These are phyloP conservation scores for Natator depressus DNA, from an alignment of 2,113 vertebrate genomes.

Conservation along the genomic window DNA sequence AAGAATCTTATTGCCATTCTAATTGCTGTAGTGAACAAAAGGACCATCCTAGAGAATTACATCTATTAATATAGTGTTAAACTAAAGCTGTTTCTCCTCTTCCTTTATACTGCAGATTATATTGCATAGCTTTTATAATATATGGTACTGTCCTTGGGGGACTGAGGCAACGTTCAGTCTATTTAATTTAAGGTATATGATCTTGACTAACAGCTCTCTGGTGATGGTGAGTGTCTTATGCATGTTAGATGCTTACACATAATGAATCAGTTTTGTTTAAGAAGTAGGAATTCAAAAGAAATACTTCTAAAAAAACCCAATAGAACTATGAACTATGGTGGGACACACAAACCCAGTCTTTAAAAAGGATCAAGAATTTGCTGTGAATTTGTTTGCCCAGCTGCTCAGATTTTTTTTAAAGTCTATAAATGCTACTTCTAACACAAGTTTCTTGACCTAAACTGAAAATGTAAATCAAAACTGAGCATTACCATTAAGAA, in stretches of 20 bases:
- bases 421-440: neutral
- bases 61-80: neutral
- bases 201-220: neutral
- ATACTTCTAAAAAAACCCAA: neutral
- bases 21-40: neutral
- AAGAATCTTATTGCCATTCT: neutral
- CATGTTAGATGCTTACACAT: neutral
- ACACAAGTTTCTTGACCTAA: neutral
- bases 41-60: neutral
- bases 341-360: neutral
- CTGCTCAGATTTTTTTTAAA: constrained; percentile 2
- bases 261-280: neutral
- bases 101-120: neutral
- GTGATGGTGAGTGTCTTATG: neutral
- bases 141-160: neutral
- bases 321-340: neutral
- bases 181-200: neutral
- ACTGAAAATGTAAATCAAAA: constrained; percentile 17
- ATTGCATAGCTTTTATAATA: neutral
- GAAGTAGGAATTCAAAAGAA: neutral
- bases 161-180: neutral
- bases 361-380: constrained; percentile 13
- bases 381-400: neutral
- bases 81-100: neutral
- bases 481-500: constrained; percentile 1